Conservation (phyloP, 30 jellyfish, hydroid and myxozoan genomes). For the Catostylus mosaicus region DNA sequence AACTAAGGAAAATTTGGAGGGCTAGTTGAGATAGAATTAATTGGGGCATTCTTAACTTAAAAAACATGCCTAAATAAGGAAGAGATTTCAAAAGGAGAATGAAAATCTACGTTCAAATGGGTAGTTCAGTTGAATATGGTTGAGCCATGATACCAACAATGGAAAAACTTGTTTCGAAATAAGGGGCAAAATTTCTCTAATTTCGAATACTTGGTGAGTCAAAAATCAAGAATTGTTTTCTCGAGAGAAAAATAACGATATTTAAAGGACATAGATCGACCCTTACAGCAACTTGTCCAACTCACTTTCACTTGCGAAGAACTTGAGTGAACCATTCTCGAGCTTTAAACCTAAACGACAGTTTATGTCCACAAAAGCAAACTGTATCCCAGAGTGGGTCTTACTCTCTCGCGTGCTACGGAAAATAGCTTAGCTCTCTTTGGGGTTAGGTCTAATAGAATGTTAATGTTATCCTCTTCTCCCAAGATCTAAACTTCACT, state of each 20-base stretch:
- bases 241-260: slow-evolving; percentile 21
- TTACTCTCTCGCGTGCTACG: slow-evolving; percentile 55
- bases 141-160: slow-evolving; percentile 14
- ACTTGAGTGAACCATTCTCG: slow-evolving; percentile 43
- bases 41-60: slow-evolving; percentile 5
- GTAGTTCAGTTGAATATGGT: slow-evolving; percentile 6
- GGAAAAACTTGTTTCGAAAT: slow-evolving; percentile 19
- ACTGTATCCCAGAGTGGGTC: slow-evolving; percentile 50
- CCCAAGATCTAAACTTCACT: slow-evolving; percentile 46
- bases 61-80: slow-evolving; percentile 24
- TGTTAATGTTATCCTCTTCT: slow-evolving; percentile 41
- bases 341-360: slow-evolving; percentile 53
- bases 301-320: slow-evolving; percentile 50
- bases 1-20: slow-evolving; percentile 10
- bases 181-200: background rate
- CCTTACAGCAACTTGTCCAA: slow-evolving; percentile 32
- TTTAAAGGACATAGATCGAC: slow-evolving; percentile 4
- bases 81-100: slow-evolving; percentile 1
- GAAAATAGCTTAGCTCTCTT: slow-evolving; percentile 46
- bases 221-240: background rate
- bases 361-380: slow-evolving; percentile 39
- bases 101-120: slow-evolving; percentile 11
- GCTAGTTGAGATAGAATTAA: slow-evolving; percentile 1
- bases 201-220: background rate
- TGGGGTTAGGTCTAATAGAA: slow-evolving; percentile 47